phyloP scores from a whole-genome alignment of 2,888 invertebrate genomes.

The Aricia artaxerxes region DNA sequence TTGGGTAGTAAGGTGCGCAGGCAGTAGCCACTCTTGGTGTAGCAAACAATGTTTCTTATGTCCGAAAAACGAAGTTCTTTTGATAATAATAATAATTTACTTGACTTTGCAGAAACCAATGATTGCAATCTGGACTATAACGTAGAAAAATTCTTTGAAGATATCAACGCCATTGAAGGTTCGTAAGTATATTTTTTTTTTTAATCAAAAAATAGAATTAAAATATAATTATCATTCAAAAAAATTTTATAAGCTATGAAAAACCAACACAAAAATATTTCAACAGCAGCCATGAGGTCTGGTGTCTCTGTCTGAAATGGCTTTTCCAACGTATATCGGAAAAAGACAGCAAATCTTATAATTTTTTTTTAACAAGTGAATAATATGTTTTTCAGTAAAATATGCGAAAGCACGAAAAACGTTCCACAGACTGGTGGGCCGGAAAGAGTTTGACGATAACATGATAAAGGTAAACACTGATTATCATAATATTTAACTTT shows the following conservation, averaged over 20 bases:
- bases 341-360: too few relatives aligned
- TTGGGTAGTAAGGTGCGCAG: too few relatives aligned
- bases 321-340: neutral
- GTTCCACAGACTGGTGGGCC: conserved; percentile 44
- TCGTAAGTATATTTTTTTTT: neutral
- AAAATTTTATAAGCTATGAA: too few relatives aligned
- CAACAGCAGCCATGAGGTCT: too few relatives aligned
- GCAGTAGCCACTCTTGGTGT: too few relatives aligned
- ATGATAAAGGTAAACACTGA: conserved; percentile 48
- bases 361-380: too few relatives aligned
- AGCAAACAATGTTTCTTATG: too few relatives aligned
- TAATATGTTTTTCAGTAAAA: conserved; percentile 45
- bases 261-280: too few relatives aligned
- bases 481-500: too few relatives aligned
- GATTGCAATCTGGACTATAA: neutral
- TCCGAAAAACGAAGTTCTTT: too few relatives aligned
- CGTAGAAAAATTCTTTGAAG: neutral
- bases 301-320: neutral
- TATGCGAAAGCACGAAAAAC: conserved; percentile 44
- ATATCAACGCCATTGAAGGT: neutral
- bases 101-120: neutral
- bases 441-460: conserved; percentile 47
- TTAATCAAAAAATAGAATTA: neutral
- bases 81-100: too few relatives aligned
- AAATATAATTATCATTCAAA: too few relatives aligned